Evolutionary conservation across 2,797 vertebrate genomes (phyloP), one percentile per base, ranked within the genome.

Genomic region (Lateolabrax maculatus): DNA sequence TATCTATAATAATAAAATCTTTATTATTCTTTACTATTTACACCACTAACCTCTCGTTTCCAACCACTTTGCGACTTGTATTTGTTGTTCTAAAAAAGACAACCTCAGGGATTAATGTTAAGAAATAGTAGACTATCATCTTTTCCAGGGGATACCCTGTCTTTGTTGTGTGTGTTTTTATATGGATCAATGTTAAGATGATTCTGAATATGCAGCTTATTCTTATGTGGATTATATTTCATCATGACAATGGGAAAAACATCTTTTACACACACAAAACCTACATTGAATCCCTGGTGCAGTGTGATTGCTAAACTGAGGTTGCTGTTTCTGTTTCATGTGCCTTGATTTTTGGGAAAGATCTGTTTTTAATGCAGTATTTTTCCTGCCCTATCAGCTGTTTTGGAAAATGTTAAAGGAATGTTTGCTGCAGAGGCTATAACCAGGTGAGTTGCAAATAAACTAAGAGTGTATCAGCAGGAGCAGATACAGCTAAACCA

Each of bases 331-430:
- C 36, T 49, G 49, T 83, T 90, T 84, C 34, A 71, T 63, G 57
- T 80, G 66, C 58, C 69, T 65, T 79, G 73, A 89, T 87, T 87
- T 87, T 29, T 3, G 27, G 55, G 76, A 77, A 85, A 76, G 52
- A 75, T 85, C 46, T 67, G 79, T 85, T 90, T 90, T 90, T 79
- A 83, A 88, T 90, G 90, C 92, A 92, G 89, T 69, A 76, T 88
- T 88, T 89, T 93, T 91, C 81, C 80, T 90, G 89, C 89, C 37
- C 53, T 53, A 87, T 95, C 90, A 92, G 93, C 93, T 89, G 65
- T 91, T 93, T 89, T 72, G 34, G 78, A 65, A 82, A 87, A 81
- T 81, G 88, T 93, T 84, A 76, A 75, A 90, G 80, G 51, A 85
- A 88, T 91, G 84, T 91, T 90, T 90, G 81, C 90, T 92, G 92